Conservation (phyloP, 2,888 invertebrate species). For the Congeria kusceri region DNA sequence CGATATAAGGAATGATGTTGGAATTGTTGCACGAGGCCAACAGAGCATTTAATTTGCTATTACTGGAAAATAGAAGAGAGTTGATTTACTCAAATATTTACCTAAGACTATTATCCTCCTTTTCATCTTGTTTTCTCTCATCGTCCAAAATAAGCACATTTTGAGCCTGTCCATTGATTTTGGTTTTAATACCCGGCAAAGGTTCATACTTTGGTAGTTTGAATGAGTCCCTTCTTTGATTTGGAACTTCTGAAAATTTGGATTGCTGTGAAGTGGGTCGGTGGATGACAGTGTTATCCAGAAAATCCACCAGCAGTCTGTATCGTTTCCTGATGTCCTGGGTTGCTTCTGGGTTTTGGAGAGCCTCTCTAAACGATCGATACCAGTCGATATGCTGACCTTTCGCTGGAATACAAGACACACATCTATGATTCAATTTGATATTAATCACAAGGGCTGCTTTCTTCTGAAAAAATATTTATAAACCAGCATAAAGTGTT, state of each 20-base stretch:
- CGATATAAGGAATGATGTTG: too few species aligned
- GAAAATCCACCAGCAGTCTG: slow-evolving; percentile 78
- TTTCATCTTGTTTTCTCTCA: slow-evolving; percentile 57
- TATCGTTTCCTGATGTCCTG: slow-evolving; percentile 74
- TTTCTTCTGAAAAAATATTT: too few species aligned
- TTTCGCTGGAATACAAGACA: slow-evolving; percentile 72
- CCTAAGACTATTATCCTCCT: slow-evolving; percentile 20
- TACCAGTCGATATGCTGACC: slow-evolving; percentile 80
- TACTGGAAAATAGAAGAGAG: too few species aligned
- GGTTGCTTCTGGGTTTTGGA: slow-evolving; percentile 76
- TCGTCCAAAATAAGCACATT: slow-evolving; percentile 70
- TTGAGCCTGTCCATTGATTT: slow-evolving; percentile 42
- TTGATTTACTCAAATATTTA: not conserved
- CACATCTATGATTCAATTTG: too few species aligned
- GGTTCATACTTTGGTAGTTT: slow-evolving; percentile 75
- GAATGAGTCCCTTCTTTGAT: slow-evolving; percentile 32
- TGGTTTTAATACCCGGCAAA: slow-evolving; percentile 72
- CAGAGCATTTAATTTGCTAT: too few species aligned
- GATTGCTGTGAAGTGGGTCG: slow-evolving; percentile 75
- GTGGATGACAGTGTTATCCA: slow-evolving; percentile 82
- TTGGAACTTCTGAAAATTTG: slow-evolving; percentile 67
- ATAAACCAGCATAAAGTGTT: too few species aligned
- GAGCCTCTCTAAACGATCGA: slow-evolving; percentile 75
- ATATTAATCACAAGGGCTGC: too few species aligned
- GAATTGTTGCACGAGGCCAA: too few species aligned